Evolutionary conservation across 2,888 invertebrate genomes (phyloP).

Genomic region (Drosophila nr. medialis): DNA sequence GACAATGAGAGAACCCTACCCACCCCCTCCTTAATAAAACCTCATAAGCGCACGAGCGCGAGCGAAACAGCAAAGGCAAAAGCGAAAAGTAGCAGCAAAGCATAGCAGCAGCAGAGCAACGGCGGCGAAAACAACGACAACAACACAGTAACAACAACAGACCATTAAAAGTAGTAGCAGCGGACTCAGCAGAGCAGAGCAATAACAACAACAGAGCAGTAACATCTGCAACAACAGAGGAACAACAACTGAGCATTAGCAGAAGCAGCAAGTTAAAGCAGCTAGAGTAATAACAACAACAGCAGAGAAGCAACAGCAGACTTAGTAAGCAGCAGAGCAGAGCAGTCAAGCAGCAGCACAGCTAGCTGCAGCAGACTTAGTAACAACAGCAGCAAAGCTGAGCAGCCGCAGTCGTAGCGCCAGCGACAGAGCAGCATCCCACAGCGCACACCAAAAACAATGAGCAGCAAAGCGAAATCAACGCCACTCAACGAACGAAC

Average conservation of each 20-base stretch:
- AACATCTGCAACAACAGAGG: slow-evolving; percentile 8
- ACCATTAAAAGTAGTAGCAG: background rate
- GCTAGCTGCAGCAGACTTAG: background rate
- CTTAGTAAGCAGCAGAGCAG: background rate
- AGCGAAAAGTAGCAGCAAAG: background rate
- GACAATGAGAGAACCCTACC: slow-evolving; percentile 13
- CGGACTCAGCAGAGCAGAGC: slow-evolving; percentile 1
- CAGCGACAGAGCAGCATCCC: slow-evolving; percentile 26
- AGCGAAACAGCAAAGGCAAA: slow-evolving; percentile 55
- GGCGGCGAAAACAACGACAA: slow-evolving; percentile 5
- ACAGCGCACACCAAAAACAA: slow-evolving; percentile 57
- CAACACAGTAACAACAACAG: slow-evolving; percentile 1
- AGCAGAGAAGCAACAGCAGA: background rate
- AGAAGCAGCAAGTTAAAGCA: background rate
- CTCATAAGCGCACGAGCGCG: slow-evolving; percentile 54
- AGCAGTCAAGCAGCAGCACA: background rate
- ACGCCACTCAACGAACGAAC: slow-evolving; percentile 57
- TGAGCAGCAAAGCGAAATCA: slow-evolving; percentile 59
- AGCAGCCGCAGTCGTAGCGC: slow-evolving; percentile 9
- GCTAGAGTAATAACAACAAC: background rate
- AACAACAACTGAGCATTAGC: background rate
- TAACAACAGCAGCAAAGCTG: background rate
- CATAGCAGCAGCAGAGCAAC: slow-evolving; percentile 1
- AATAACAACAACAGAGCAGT: slow-evolving; percentile 11
- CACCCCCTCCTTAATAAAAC: slow-evolving; percentile 11